Percentiles rank a stretch among this genome's conserved stretches.
Conservation (phyloP, 2,888 invertebrate genomes). For the Phasia obesa region DNA sequence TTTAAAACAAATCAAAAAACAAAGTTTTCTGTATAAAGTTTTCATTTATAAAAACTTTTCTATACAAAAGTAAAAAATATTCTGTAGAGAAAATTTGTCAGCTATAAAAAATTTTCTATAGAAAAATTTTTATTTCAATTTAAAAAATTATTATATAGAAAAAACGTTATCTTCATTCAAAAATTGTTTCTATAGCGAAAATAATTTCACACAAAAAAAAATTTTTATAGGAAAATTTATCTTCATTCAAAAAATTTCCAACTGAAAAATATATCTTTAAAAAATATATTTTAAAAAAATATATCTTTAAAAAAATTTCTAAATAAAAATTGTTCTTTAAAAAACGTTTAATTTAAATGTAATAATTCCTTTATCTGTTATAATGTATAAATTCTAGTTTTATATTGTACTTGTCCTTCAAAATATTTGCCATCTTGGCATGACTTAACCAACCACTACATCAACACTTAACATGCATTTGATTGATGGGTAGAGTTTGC, state of each 20-base stretch:
- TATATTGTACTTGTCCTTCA: neutral
- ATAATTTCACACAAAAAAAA: too few relatives aligned
- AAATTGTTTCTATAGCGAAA: too few relatives aligned
- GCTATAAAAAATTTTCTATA: neutral
- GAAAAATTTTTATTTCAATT: neutral
- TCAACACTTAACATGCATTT: slow-evolving; percentile 43
- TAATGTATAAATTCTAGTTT: neutral
- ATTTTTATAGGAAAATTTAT: too few relatives aligned
- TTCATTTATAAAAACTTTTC: too few relatives aligned
- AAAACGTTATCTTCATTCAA: too few relatives aligned
- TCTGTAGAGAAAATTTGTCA: neutral
- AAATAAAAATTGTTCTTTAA: too few relatives aligned
- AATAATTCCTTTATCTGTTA: neutral
- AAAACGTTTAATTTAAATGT: too few relatives aligned
- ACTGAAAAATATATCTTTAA: neutral
- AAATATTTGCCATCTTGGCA: neutral
- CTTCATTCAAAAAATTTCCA: too few relatives aligned
- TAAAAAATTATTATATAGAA: neutral
- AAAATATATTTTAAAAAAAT: neutral
- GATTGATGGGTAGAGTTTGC: slow-evolving; percentile 44
- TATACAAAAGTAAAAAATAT: too few relatives aligned
- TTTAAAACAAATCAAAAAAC: too few relatives aligned
- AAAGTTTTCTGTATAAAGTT: too few relatives aligned
- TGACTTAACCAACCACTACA: slow-evolving; percentile 26
- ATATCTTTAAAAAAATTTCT: too few relatives aligned